Conservation (phyloP, 2,113 vertebrate species). For the Tonatia bakeri region DNA sequence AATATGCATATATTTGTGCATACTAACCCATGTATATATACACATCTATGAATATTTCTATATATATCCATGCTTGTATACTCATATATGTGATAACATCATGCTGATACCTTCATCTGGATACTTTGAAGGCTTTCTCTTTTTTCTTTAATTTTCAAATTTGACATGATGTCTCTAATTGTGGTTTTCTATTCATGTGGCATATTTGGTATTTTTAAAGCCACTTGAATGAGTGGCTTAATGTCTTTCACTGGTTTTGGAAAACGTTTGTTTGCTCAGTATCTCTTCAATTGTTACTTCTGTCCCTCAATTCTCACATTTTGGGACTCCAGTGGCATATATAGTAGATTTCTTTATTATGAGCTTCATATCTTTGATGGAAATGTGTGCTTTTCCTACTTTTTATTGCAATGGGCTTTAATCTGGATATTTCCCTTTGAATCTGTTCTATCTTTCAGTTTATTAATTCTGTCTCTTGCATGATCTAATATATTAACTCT, state of each 20-base stretch:
- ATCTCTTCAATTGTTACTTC: not conserved
- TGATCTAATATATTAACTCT: not conserved
- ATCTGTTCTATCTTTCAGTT: not conserved
- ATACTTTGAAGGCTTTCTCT: not conserved
- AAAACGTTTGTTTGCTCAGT: not conserved
- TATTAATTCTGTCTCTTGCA: not conserved
- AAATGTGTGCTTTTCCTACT: not conserved
- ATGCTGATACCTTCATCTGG: not conserved
- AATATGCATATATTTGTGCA: not conserved
- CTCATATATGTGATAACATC: not conserved
- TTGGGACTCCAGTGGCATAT: not conserved
- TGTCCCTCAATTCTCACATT: not conserved
- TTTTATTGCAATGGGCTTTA: not conserved
- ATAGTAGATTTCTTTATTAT: not conserved
- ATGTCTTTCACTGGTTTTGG: not conserved
- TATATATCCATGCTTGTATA: not conserved
- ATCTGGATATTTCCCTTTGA: not conserved
- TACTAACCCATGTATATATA: not conserved
- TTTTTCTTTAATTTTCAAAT: conserved; percentile 8
- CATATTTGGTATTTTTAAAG: not conserved
- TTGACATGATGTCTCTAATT: not conserved
- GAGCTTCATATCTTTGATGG: not conserved
- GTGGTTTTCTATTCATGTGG: not conserved
- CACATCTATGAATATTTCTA: not conserved
- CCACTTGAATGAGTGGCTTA: not conserved